Conservation (phyloP, 2,888 invertebrate genomes). For the Drosophila acutilabella region DNA sequence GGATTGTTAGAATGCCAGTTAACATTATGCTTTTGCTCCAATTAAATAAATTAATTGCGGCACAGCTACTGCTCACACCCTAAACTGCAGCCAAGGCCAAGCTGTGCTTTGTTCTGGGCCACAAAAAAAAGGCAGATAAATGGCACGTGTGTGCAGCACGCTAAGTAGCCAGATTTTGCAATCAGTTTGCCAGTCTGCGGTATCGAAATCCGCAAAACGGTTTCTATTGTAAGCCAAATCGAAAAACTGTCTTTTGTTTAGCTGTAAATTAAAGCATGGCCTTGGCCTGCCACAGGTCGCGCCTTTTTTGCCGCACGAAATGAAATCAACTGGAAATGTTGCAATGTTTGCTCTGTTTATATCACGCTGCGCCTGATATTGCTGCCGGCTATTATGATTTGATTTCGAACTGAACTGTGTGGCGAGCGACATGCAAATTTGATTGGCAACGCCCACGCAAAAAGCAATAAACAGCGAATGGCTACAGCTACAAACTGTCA, state of each 20-base stretch:
- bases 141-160: constrained; percentile 65
- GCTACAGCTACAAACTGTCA: constrained; percentile 54
- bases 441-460: constrained; percentile 74
- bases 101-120: constrained; percentile 35
- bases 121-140: neutral
- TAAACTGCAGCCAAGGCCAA: constrained; percentile 53
- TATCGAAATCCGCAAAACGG: constrained; percentile 16
- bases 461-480: constrained; percentile 17
- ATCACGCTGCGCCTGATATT: constrained; percentile 54
- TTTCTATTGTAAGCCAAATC: constrained; percentile 32
- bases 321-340: constrained; percentile 37
- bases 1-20: neutral
- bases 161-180: constrained; percentile 27
- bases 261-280: constrained; percentile 63
- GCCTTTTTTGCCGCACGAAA: constrained; percentile 71
- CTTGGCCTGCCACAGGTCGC: constrained; percentile 62
- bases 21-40: constrained; percentile 36
- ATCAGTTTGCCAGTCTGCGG: constrained; percentile 17
- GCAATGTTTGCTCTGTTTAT: constrained; percentile 48
- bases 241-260: constrained; percentile 58
- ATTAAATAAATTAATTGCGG: constrained; percentile 66
- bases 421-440: constrained; percentile 68
- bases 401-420: constrained; percentile 62
- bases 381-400: constrained; percentile 63
- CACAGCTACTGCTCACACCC: constrained; percentile 64